A percentile compares a stretch with the other conserved stretches of the same genome.
phyloP scores from a whole-genome alignment of 2,113 vertebrate species.

The Phaethornis superciliosus region DNA sequence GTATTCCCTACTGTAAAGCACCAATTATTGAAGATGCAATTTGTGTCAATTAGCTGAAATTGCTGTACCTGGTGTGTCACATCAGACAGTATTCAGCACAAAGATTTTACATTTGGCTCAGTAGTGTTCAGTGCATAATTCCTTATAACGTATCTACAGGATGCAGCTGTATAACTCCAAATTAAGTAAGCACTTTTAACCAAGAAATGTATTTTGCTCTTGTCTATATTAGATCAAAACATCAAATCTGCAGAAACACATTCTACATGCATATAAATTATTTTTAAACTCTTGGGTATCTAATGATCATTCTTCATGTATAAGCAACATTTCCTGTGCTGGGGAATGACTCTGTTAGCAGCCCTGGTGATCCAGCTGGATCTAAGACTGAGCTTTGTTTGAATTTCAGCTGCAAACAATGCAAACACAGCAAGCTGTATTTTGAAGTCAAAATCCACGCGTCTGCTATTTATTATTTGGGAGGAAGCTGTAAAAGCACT shows the following conservation, averaged over 20 bases:
- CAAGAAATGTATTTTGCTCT: background rate
- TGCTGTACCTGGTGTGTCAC: background rate
- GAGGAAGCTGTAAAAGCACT: constrained; percentile 38
- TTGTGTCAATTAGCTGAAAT: background rate
- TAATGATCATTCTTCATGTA: background rate
- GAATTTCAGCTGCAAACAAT: constrained; percentile 19
- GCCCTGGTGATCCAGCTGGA: background rate
- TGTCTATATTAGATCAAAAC: background rate
- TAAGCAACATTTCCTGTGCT: constrained; percentile 16
- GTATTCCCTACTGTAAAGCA: background rate
- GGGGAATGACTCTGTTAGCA: background rate
- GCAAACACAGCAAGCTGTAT: constrained; percentile 32
- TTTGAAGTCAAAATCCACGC: constrained; percentile 21
- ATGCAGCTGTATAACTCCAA: background rate
- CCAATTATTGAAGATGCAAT: background rate
- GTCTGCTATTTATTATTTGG: constrained; percentile 4
- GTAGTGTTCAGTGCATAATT: background rate
- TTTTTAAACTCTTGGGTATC: background rate
- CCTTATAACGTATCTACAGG: background rate
- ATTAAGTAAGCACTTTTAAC: background rate
- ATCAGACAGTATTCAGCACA: background rate
- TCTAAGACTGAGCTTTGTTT: constrained; percentile 15
- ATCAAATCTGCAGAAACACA: background rate
- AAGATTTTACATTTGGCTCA: background rate
- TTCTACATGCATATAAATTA: background rate